A percentile compares a stretch with the other conserved stretches of the same genome.
phyloP scores from a whole-genome alignment of 2,113 vertebrate species.

The Sceloporus tristichus region DNA sequence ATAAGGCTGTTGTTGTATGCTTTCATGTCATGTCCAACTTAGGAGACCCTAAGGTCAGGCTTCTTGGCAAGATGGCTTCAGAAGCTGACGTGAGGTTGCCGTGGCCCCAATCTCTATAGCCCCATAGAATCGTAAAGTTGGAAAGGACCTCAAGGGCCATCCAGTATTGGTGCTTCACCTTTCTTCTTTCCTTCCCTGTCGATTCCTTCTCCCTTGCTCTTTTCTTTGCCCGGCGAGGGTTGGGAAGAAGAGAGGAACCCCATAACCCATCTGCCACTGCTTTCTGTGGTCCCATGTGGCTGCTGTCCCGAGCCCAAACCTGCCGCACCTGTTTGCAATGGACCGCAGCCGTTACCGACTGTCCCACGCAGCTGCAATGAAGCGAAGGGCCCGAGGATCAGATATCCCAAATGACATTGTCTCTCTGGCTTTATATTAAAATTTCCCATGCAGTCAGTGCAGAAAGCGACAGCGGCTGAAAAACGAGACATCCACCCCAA shows the following conservation, averaged over 20 bases:
- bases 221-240: too few species aligned
- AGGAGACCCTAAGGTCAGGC: too few species aligned
- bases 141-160: too few species aligned
- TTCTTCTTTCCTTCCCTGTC: too few species aligned
- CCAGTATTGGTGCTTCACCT: too few species aligned
- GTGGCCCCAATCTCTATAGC: too few species aligned
- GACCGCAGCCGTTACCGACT: constrained; percentile 35
- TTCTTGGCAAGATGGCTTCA: too few species aligned
- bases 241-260: not conserved
- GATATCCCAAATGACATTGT: constrained; percentile 65
- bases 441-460: constrained; percentile 64
- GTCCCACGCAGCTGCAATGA: constrained; percentile 65
- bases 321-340: constrained; percentile 72
- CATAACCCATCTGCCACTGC: not conserved
- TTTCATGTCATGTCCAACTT: too few species aligned
- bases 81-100: too few species aligned
- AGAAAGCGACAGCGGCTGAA: constrained; percentile 30
- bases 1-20: too few species aligned
- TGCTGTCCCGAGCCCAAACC: constrained; percentile 55
- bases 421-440: constrained; percentile 60
- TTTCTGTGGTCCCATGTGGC: constrained; percentile 38
- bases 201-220: too few species aligned
- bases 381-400: constrained; percentile 35
- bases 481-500: constrained; percentile 30
- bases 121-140: too few species aligned